A percentile compares a stretch with the other conserved stretches of the same genome.
Evolutionary conservation across 2,888 invertebrate genomes (phyloP).

Genomic region (Syrphus vitripennis): DNA sequence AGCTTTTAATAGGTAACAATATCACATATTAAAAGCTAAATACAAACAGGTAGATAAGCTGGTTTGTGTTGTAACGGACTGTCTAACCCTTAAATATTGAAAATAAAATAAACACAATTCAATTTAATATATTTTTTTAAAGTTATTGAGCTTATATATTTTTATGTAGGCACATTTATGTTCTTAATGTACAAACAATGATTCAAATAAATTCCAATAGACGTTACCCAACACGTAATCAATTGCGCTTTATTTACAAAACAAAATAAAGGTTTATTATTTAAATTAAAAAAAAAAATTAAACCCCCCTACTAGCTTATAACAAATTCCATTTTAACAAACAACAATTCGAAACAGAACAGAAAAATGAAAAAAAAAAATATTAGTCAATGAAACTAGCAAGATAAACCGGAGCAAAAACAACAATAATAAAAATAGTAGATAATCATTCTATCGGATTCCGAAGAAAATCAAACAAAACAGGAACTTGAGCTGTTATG

Average conservation of each 20-base stretch:
- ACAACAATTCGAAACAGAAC: neutral
- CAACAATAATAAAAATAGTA: neutral
- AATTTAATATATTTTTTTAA: too few species aligned
- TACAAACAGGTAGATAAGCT: too few species aligned
- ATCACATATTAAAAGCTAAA: too few species aligned
- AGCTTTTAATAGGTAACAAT: too few species aligned
- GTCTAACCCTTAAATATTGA: too few species aligned
- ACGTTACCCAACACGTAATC: conserved; percentile 1
- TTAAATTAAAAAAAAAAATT: neutral
- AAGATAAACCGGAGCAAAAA: neutral
- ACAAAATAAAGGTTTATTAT: neutral
- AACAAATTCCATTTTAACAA: conserved; percentile 17
- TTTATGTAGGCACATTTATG: too few species aligned
- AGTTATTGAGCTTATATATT: too few species aligned
- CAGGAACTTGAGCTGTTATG: conserved; percentile 52
- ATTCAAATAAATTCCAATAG: neutral
- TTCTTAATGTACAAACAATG: neutral
- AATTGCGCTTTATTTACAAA: conserved; percentile 7
- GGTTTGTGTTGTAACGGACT: too few species aligned
- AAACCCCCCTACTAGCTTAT: neutral
- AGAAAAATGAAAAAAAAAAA: neutral
- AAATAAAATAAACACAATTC: too few species aligned
- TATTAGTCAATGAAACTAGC: conserved; percentile 12
- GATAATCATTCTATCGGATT: conserved; percentile 12
- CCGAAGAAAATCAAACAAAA: conserved; percentile 45